These are phyloP conservation scores for Elysia chlorotica DNA, from an alignment of 1,140 invertebrate genomes.

Conservation along the genomic window DNA sequence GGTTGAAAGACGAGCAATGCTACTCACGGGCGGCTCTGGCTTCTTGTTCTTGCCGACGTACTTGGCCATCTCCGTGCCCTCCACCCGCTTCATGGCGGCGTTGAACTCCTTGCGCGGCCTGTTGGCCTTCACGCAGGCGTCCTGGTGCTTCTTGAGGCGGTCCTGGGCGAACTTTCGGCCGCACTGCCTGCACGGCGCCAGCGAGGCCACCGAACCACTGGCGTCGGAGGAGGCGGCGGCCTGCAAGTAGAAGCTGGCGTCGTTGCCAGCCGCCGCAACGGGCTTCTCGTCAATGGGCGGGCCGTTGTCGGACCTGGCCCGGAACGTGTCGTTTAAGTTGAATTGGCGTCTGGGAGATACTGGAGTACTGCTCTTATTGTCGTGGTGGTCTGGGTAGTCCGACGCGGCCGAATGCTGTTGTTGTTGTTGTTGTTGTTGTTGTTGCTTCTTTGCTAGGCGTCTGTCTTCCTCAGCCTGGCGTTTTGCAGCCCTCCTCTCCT, in stretches of 20 bases:
- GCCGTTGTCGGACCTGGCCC: no score
- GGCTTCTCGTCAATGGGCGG: no score
- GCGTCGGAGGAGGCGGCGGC: constrained; percentile 32
- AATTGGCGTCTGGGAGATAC: constrained; percentile 28
- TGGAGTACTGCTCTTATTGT: constrained; percentile 22
- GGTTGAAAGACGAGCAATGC: no score
- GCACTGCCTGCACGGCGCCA: constrained; percentile 59
- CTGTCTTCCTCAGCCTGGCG: constrained; percentile 17
- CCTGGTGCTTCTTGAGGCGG: constrained; percentile 78
- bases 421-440: background rate
- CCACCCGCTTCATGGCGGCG: constrained; percentile 78
- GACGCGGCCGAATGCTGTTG: background rate
- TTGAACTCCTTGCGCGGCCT: constrained; percentile 81
- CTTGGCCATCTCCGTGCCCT: constrained; percentile 85
- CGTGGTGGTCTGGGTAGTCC: background rate
- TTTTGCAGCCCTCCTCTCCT: constrained; percentile 23
- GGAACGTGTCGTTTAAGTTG: constrained; percentile 3
- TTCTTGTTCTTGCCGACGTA: constrained; percentile 61
- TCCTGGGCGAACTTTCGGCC: constrained; percentile 75
- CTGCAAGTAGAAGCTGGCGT: constrained; percentile 17
- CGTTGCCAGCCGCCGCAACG: constrained; percentile 1
- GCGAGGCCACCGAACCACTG: constrained; percentile 11
- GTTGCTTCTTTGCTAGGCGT: no score
- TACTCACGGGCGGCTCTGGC: constrained; percentile 27
- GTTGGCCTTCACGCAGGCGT: constrained; percentile 62